Base-by-base conservation (phyloP, 2,888 invertebrate species). In the Spialia ferax region DNA sequence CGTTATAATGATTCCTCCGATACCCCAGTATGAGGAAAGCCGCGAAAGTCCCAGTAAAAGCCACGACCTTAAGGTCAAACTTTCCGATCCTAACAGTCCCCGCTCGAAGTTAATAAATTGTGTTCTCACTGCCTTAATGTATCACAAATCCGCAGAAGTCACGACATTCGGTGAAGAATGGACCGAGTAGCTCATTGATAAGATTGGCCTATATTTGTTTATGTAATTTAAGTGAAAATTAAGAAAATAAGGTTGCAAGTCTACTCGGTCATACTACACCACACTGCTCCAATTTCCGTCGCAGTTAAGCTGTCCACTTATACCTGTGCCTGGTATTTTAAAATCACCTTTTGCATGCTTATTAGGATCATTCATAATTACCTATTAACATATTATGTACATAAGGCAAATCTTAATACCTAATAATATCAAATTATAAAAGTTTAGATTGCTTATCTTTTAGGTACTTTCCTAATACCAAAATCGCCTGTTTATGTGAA, bases 1-100 rank as follows among this genome's bases (percentile, higher is more conserved):
- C n/a, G n/a, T n/a, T n/a, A n/a, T 32, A 32, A 55, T 55, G 29
- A n/a, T 6, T 32, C 15, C 15, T 11, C 32, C 22, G 7, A 55
- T 55, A 29, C 15, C 42, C 42, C n/a, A 29, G 13, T 13, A 29
- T 29, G 18, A 48, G 45, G 29, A 56, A 63, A 48, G 55, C 42
- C 38, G 63, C 20, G 56, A 63, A 63, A 56, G 63, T 45, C 48
- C 22, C 5, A 45, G 32, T 56, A 56, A 64, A 64, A 64, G 63
- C 63, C 55, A 6, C 63, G 63, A 64, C 56, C 56, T 32, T 7
- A 45, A 56, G 63, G 56, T 64, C 56, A 11, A 56, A 32, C 48
- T 55, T 22, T 56, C 45, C 54, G 26, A 52, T 52, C 23, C 63
- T 20, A 15, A 32, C 1, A 45, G 2, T n/a, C 54, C 23, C 15